Percentiles rank a stretch among this genome's conserved stretches.
Evolutionary conservation across 2,113 vertebrate species (phyloP).

Genomic region (Platycercus adscitus): DNA sequence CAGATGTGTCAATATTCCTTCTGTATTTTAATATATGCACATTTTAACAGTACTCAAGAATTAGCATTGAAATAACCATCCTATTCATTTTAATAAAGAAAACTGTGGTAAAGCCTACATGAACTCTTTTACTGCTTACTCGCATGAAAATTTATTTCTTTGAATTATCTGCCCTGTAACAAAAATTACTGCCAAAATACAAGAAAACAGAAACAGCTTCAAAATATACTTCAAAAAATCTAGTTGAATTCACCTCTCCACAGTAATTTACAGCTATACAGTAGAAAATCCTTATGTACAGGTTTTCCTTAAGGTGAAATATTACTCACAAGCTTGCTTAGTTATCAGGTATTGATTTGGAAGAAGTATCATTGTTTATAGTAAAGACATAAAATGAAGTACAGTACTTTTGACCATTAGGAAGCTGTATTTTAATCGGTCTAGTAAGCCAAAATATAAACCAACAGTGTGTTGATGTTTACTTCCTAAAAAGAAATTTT

Average conservation of each 20-base stretch:
- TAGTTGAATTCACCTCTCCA: not conserved
- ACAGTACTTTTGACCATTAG: not conserved
- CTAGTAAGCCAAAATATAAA: not conserved
- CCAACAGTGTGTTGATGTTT: not conserved
- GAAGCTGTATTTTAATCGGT: slow-evolving; percentile 23
- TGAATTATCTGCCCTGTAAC: not conserved
- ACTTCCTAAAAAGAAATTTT: not conserved
- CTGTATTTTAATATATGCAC: not conserved
- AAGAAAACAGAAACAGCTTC: not conserved
- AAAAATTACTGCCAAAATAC: not conserved
- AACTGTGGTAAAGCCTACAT: not conserved
- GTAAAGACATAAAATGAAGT: not conserved
- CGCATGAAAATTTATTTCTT: not conserved
- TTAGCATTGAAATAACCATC: not conserved
- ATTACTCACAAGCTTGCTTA: not conserved
- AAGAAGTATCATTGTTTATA: not conserved
- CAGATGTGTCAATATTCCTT: not conserved
- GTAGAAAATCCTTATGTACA: not conserved
- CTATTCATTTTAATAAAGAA: not conserved
- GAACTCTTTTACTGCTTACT: not conserved
- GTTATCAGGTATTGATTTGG: not conserved
- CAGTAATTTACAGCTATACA: not conserved
- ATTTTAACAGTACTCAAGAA: not conserved
- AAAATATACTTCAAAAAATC: not conserved
- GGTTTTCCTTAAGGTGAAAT: not conserved